These are phyloP conservation scores for Sebastes kiyomatsui DNA, from an alignment of 2,797 vertebrate genomes.

Conservation along the genomic window DNA sequence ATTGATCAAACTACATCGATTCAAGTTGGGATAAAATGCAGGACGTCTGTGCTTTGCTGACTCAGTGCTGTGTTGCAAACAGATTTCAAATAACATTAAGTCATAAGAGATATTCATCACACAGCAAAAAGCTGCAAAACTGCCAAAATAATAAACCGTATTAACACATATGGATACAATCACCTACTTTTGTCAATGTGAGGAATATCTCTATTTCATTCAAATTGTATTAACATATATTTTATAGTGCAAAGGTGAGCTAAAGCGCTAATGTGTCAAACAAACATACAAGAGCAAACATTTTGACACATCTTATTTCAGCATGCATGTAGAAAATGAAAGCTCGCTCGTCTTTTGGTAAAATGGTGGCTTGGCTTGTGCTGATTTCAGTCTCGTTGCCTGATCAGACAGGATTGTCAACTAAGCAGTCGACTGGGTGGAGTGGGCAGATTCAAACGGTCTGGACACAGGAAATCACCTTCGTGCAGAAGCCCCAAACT, in stretches of 20 bases:
- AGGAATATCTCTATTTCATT: not conserved
- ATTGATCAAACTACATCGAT: not conserved
- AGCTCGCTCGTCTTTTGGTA: not conserved
- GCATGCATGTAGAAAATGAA: slow-evolving; percentile 33
- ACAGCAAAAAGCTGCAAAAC: not conserved
- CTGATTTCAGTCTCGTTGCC: slow-evolving; percentile 1
- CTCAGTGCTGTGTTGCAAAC: not conserved
- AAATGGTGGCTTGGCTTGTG: slow-evolving; percentile 24
- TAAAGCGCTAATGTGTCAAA: not conserved
- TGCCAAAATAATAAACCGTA: not conserved
- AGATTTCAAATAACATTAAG: not conserved
- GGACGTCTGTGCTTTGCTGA: not conserved
- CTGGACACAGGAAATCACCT: not conserved
- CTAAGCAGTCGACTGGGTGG: not conserved
- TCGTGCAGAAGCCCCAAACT: slow-evolving; percentile 10
- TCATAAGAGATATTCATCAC: not conserved
- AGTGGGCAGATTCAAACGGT: not conserved
- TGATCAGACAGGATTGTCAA: not conserved
- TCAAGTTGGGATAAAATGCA: not conserved
- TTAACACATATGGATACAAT: no score
- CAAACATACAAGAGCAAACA: not conserved
- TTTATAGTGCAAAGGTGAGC: slow-evolving; percentile 3
- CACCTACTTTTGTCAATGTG: not conserved
- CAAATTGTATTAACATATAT: not conserved
- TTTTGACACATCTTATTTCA: not conserved